phyloP scores from a whole-genome alignment of 1,140 invertebrate genomes.

The Luehdorfia chinensis region DNA sequence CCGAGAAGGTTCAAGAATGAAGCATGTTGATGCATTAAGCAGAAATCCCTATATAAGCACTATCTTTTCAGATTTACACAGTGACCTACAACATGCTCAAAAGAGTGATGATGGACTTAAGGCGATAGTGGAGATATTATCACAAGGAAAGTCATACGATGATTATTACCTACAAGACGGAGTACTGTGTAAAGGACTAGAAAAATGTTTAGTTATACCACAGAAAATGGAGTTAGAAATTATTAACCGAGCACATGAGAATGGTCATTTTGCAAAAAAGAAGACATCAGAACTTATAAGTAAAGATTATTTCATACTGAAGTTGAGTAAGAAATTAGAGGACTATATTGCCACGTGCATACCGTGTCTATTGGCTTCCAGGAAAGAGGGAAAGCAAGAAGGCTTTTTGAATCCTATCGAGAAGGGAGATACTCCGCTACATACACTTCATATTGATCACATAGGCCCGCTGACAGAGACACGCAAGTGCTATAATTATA shows the following conservation, averaged over 20 bases:
- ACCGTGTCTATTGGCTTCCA: not conserved
- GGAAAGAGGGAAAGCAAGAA: too few relatives aligned
- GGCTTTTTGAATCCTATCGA: conserved; percentile 26
- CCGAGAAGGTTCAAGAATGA: conserved; percentile 42
- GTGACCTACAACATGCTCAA: conserved; percentile 12
- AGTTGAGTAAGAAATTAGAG: not conserved
- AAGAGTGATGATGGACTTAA: conserved; percentile 21
- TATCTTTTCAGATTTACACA: too few relatives aligned
- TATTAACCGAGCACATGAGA: conserved; percentile 15
- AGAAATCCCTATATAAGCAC: too few relatives aligned
- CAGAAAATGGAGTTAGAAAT: conserved; percentile 19
- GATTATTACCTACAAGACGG: conserved; percentile 25
- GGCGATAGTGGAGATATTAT: conserved; percentile 12
- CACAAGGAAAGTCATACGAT: not conserved
- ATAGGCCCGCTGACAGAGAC: not conserved
- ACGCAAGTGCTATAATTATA: too few relatives aligned
- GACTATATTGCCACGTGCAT: not conserved
- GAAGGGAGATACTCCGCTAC: conserved; percentile 19
- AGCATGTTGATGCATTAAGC: conserved; percentile 57
- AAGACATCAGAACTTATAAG: conserved; percentile 18
- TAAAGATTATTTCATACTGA: conserved; percentile 18
- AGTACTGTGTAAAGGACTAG: conserved; percentile 7
- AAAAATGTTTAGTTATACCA: conserved; percentile 15
- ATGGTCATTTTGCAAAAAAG: conserved; percentile 22
- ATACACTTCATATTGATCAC: not conserved